These are phyloP conservation scores for Talpa occidentalis DNA, from an alignment of 2,113 vertebrate genomes.

Conservation along the genomic window DNA sequence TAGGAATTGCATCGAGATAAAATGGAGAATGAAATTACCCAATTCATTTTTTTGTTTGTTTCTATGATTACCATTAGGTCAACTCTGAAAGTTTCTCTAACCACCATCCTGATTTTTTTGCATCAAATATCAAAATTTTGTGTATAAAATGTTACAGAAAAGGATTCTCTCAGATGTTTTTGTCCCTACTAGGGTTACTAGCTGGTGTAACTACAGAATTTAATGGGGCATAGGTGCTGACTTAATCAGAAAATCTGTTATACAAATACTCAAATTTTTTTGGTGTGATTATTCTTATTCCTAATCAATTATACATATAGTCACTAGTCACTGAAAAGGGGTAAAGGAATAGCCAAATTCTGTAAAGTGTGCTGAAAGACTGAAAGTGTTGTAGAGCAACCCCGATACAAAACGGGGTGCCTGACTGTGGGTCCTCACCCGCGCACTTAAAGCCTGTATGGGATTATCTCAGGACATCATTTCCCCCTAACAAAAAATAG, in stretches of 20 bases:
- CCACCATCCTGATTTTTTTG: background rate
- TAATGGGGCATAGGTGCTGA: background rate
- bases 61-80: background rate
- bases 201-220: background rate
- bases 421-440: too few species aligned
- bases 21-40: background rate
- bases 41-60: background rate
- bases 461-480: too few species aligned
- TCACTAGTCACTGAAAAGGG: background rate
- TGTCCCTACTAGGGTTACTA: background rate
- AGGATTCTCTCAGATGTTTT: too few species aligned
- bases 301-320: background rate
- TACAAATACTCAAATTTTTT: background rate
- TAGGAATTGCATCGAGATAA: background rate
- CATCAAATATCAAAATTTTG: conserved; percentile 12
- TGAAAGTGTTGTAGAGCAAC: too few species aligned
- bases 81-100: background rate
- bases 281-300: background rate
- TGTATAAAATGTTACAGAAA: background rate
- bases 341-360: background rate
- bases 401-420: too few species aligned
- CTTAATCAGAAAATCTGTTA: background rate
- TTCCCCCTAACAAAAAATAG: too few species aligned
- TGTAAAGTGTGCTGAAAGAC: background rate
- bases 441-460: too few species aligned